Base-by-base conservation (phyloP, 1,140 invertebrate genomes). In the Micrasema minimum region DNA sequence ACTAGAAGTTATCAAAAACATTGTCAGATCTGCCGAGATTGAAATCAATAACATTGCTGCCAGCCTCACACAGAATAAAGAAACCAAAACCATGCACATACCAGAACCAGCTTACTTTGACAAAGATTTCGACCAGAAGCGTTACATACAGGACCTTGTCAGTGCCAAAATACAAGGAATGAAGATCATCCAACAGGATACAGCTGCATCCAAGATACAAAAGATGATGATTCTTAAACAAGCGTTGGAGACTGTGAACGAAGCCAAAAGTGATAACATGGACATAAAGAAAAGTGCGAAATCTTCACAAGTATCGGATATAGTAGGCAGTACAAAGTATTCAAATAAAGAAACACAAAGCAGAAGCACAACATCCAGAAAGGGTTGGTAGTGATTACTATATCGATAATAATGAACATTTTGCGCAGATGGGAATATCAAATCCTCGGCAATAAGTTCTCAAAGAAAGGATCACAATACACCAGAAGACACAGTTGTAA, bases 111-210 rank as follows among this genome's bases (percentile, higher is more conserved):
- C 72, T 35, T 82, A 82, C 22, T 76, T 83, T 26, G 83, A 85
- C 43, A 79, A 84, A 66, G 79, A 84, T 53, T 85, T 82, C 72
- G 83, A 85, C 75, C 79, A 84, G 73, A 81, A 82, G 76, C 75
- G 81, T 64, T 81, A 83, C 59, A 83, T 85, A 50, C 78, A 84
- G 76, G 78, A 84, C 77, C 64, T 84, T 18, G 83, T 84, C 0
- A 81, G 81, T 71, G 83, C 82, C 11, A 84, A 83, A 77, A 81
- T 85, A 73, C 77, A 81, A 66, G 82, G 81, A 14, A 73, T 81
- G 62, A 62, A 66, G 31, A 51, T 71, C 10, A 55, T 71, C 45
- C 61, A 65, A 43, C 38, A 71, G 43, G 57, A 69, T 18, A 66
- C 9, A 14, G n/a, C 61, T 9, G 41, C 18, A n/a, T 35, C 62